These are phyloP conservation scores for Corvus cornix DNA, from an alignment of 2,113 vertebrate species.

Conservation along the genomic window DNA sequence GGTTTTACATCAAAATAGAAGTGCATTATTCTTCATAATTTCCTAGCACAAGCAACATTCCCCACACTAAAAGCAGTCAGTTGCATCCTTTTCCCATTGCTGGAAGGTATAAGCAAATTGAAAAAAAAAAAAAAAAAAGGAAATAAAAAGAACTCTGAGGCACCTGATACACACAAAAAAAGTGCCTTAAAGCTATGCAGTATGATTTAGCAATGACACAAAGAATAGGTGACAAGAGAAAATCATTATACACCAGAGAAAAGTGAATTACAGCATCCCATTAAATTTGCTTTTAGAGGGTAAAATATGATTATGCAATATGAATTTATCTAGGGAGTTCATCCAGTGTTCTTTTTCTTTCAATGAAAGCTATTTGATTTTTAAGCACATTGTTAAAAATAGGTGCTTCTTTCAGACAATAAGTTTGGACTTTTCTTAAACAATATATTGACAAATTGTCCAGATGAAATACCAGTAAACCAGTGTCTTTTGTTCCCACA, in stretches of 20 bases:
- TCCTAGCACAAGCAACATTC: background rate
- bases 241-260: background rate
- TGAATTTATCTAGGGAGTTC: background rate
- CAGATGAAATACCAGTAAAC: background rate
- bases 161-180: background rate
- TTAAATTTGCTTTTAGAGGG: background rate
- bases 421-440: background rate
- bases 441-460: background rate
- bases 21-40: background rate
- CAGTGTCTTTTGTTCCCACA: background rate
- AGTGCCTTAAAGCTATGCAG: background rate
- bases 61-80: background rate
- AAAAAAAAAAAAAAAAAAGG: background rate
- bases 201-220: background rate
- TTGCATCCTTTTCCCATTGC: background rate
- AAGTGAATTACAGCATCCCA: background rate
- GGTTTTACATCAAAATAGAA: background rate
- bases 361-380: background rate
- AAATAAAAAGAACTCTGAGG: background rate
- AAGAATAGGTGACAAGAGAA: background rate
- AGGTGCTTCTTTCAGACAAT: background rate
- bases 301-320: conserved; percentile 14
- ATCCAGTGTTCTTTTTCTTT: background rate
- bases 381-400: background rate
- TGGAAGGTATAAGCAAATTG: background rate